Percentiles rank a stretch among this genome's conserved stretches.
Evolutionary conservation across 2,888 invertebrate genomes (phyloP).

Genomic region (Pegoplata infirma): DNA sequence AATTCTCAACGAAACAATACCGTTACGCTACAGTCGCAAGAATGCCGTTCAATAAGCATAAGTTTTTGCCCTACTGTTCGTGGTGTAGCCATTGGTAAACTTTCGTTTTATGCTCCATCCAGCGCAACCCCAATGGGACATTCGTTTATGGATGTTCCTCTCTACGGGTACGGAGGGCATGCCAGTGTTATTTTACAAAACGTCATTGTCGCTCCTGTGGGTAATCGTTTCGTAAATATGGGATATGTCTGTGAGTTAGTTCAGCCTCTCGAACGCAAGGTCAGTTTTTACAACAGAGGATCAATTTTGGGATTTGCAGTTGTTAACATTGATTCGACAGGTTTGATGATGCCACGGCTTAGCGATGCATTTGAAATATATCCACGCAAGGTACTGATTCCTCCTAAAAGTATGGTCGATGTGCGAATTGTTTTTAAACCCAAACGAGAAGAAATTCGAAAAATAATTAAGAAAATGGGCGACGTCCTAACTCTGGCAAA

Average conservation of each 20-base stretch:
- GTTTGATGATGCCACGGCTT: slow-evolving; percentile 72
- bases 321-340: slow-evolving; percentile 72
- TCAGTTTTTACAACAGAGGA: slow-evolving; percentile 80
- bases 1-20: slow-evolving; percentile 74
- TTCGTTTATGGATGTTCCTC: slow-evolving; percentile 71
- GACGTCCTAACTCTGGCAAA: slow-evolving; percentile 78
- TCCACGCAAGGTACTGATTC: slow-evolving; percentile 78
- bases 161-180: slow-evolving; percentile 82
- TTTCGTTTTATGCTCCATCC: slow-evolving; percentile 79
- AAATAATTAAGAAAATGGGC: slow-evolving; percentile 73
- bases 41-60: slow-evolving; percentile 80
- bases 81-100: slow-evolving; percentile 80
- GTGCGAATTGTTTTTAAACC: slow-evolving; percentile 78
- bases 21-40: slow-evolving; percentile 80
- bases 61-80: slow-evolving; percentile 80
- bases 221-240: slow-evolving; percentile 81
- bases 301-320: slow-evolving; percentile 80
- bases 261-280: slow-evolving; percentile 77
- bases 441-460: slow-evolving; percentile 78
- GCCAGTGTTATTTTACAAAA: slow-evolving; percentile 79
- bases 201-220: slow-evolving; percentile 80
- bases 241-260: slow-evolving; percentile 79
- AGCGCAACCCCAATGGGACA: slow-evolving; percentile 67
- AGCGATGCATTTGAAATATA: slow-evolving; percentile 74
- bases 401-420: slow-evolving; percentile 75